Evolutionary conservation across 2,797 vertebrate species (phyloP).

Genomic region (Apogon talboti): DNA sequence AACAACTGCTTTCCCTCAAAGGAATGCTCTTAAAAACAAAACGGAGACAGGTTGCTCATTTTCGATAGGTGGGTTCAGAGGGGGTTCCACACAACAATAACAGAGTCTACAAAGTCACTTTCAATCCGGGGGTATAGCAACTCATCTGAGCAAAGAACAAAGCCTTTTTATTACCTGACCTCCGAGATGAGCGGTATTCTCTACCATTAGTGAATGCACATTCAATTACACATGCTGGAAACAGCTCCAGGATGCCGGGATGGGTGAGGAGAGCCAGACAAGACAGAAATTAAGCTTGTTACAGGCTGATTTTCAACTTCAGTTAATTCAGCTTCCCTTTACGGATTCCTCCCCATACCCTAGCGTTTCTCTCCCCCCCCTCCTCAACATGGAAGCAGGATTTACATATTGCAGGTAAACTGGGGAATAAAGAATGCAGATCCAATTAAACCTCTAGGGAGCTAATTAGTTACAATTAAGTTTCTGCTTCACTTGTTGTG

Average conservation of each 20-base stretch:
- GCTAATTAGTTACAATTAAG: slow-evolving; percentile 90
- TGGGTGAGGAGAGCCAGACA: slow-evolving; percentile 69
- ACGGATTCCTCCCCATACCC: slow-evolving; percentile 61
- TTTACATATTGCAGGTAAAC: slow-evolving; percentile 88
- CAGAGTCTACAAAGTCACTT: slow-evolving; percentile 60
- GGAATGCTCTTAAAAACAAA: slow-evolving; percentile 49
- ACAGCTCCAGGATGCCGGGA: slow-evolving; percentile 64
- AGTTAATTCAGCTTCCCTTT: slow-evolving; percentile 77
- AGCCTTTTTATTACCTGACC: slow-evolving; percentile 72
- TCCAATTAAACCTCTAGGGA: slow-evolving; percentile 87
- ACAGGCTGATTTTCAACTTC: slow-evolving; percentile 81
- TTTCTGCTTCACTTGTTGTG: slow-evolving; percentile 90
- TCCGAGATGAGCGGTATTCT: slow-evolving; percentile 55
- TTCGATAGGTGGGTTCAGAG: slow-evolving; percentile 45
- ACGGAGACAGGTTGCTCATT: slow-evolving; percentile 53
- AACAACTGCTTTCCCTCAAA: slow-evolving; percentile 69
- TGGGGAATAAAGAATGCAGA: slow-evolving; percentile 87
- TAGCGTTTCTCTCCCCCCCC: slow-evolving; percentile 28
- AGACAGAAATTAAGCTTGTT: slow-evolving; percentile 80
- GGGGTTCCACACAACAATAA: slow-evolving; percentile 39
- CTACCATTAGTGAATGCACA: slow-evolving; percentile 62
- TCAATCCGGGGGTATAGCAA: slow-evolving; percentile 54
- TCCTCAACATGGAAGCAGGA: slow-evolving; percentile 75
- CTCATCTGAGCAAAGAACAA: slow-evolving; percentile 71
- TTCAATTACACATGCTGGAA: slow-evolving; percentile 75